Percentiles rank a stretch among this genome's conserved stretches.
Evolutionary conservation across 2,797 vertebrate species (phyloP).

Genomic region (Atherinosoma microstoma): DNA sequence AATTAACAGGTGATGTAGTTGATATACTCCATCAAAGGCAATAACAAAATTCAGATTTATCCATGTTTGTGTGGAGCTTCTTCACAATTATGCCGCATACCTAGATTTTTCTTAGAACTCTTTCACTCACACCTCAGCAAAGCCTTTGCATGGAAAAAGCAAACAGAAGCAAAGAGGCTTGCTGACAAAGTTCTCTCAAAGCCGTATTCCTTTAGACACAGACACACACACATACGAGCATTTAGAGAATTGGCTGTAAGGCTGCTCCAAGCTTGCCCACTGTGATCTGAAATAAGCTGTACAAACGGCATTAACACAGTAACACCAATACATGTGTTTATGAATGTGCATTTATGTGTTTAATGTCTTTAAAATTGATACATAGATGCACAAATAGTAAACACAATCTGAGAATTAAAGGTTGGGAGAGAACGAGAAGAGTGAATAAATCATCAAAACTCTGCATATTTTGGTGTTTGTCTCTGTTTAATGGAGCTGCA

Average conservation of each 20-base stretch:
- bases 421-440: not conserved
- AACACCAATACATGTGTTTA: constrained; percentile 3
- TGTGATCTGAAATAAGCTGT: constrained; percentile 65
- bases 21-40: constrained; percentile 34
- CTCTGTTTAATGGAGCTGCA: not conserved
- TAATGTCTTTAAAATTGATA: constrained; percentile 29
- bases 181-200: constrained; percentile 46
- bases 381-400: constrained; percentile 16
- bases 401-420: not conserved
- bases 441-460: not conserved
- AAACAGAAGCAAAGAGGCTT: constrained; percentile 34
- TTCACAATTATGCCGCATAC: constrained; percentile 8
- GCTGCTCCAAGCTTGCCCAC: constrained; percentile 66
- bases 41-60: constrained; percentile 19
- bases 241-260: constrained; percentile 63
- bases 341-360: constrained; percentile 15
- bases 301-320: constrained; percentile 56
- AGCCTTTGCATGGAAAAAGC: not conserved
- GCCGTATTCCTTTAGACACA: constrained; percentile 40
- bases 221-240: constrained; percentile 25
- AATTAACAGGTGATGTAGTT: constrained; percentile 40
- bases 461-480: not conserved
- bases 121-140: not conserved
- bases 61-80: constrained; percentile 10
- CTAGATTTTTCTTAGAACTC: constrained; percentile 8